Evolutionary conservation across 2,888 invertebrate genomes (phyloP), one percentile per base, ranked within the genome.

Genomic region (Drosophila neutralis): DNA sequence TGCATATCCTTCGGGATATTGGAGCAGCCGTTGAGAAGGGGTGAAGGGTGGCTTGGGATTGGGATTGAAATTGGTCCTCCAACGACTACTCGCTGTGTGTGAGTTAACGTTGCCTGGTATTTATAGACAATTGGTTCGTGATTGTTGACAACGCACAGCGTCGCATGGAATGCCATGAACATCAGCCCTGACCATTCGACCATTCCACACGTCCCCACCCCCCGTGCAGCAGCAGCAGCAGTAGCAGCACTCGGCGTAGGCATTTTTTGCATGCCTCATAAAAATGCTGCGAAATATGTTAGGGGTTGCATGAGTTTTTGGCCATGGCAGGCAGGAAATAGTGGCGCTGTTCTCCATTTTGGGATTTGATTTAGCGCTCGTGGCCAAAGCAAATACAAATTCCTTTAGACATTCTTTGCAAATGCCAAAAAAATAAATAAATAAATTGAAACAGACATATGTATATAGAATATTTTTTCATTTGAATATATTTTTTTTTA

Each of bases 91-190:
- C 65, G 65, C 58, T 75, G 67, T 66, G 82, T 80, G 69, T 83
- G 80, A 73, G 84, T 80, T 86, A 75, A 76, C 85, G 81, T 81
- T 80, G 57, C 69, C 81, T 87, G 87, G 85, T 89, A 87, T 87
- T 87, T 87, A 87, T 87, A 87, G 89, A 87, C 89, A 89, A 87
- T 87, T 87, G 89, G 87, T 89, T 87, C 87, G 87, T 85, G 89
- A 87, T 89, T 89, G 87, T 87, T 89, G 89, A 87, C 89, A 87
- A 83, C 78, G 83, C 69, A 70, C 76, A 65, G 76, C 72, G 74
- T 67, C 63, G 78, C 88, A 69, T 74, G 68, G 80, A 85, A 89
- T 81, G 78, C 78, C 70, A 70, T 60, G 73, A 70, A 67, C 83
- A 67, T 66, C 73, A 54, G 51, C 59, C 60, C 65, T 59, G 75